Evolutionary conservation across 2,888 invertebrate species (phyloP), one percentile per base, ranked within the genome.

Genomic region (Entomobrya proxima): DNA sequence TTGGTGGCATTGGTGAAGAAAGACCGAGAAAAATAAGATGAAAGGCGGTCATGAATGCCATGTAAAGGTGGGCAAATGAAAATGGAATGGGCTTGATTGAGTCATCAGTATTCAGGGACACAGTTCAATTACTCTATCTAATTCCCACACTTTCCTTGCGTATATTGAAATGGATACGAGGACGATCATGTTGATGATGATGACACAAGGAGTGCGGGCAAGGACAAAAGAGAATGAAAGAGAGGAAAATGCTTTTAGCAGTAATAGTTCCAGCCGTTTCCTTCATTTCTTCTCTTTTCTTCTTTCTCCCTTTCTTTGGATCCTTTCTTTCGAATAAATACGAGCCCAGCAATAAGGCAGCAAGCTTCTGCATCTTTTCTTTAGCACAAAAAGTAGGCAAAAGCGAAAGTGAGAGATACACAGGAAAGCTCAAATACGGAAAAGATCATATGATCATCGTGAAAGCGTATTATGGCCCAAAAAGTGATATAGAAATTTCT

Each of bases 71-170:
- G 74, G 78, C 37, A 86, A 82, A 82, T 86, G 87, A 87, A 83
- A 87, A 86, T 87, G 83, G 79, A 87, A 82, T 83, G 86, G 80
- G 87, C 87, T 86, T 87, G 85, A 87, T 87, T 87, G 87, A 87
- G 87, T 86, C 87, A 87, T 87, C 86, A 87, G 87, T 87, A 87
- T 87, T 85, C 87, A 85, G 85, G 69, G 80, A 83, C 87, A 87
- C 83, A 76, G 87, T 87, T 87, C 87, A 87, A 87, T 87, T 87
- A 87, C 85, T 81, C 83, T 72, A 79, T 83, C 83, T 87, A 86
- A 87, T 87, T 87, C 87, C 77, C 79, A 85, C 82, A 85, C 85
- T 72, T 75, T 77, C 52, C 61, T 58, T 3, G 55, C 35, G 27
- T 78, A 79, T 85, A 85, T 79, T 78, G 78, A 79, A 85, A 85